Evolutionary conservation across 1,140 invertebrate genomes (phyloP).

Genomic region (Drosophila lini): DNA sequence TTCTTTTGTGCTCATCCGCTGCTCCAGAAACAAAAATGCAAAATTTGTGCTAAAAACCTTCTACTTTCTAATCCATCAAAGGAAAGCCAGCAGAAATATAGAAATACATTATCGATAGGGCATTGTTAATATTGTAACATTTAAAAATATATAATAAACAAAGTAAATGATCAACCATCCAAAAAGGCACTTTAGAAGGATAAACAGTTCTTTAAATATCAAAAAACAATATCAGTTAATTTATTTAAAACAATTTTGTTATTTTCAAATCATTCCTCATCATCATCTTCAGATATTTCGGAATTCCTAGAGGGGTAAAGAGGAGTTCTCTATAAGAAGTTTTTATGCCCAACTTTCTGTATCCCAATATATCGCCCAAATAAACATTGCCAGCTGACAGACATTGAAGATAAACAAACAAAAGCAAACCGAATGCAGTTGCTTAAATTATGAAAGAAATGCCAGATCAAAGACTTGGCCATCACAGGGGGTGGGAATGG

Average conservation of each 20-base stretch:
- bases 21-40: conserved; percentile 48
- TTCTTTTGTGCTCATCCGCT: conserved; percentile 13
- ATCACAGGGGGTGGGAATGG: background rate
- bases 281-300: conserved; percentile 8
- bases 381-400: conserved; percentile 52
- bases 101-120: too few relatives aligned
- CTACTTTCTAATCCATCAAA: background rate
- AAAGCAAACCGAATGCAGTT: conserved; percentile 46
- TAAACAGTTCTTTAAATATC: background rate
- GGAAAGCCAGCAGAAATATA: too few relatives aligned
- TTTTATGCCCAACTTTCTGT: conserved; percentile 12
- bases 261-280: background rate
- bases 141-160: background rate
- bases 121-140: too few relatives aligned
- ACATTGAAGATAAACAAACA: conserved; percentile 53
- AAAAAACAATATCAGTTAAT: background rate
- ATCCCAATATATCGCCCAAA: conserved; percentile 17
- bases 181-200: background rate
- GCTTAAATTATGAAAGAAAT: conserved; percentile 50
- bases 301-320: background rate
- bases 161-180: background rate
- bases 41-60: conserved; percentile 59
- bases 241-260: background rate
- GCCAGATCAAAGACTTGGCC: conserved; percentile 31
- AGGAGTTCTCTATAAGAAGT: background rate